Evolutionary conservation across 2,888 invertebrate species (phyloP).

Genomic region (Luperina nickerlii): DNA sequence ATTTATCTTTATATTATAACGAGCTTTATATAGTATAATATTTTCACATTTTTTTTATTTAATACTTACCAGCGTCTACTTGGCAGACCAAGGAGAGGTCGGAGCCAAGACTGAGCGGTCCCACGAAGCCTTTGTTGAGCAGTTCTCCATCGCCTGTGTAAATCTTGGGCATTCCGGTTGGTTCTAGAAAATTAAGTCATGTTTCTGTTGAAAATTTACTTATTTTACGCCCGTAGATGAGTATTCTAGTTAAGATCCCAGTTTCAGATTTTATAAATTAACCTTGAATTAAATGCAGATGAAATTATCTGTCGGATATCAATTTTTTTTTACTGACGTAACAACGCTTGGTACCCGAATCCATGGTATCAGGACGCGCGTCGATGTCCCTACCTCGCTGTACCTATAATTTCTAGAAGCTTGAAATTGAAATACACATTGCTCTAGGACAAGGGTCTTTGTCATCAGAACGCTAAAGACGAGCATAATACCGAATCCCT

Average conservation of each 20-base stretch:
- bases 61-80: slow-evolving; percentile 76
- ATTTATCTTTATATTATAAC: too few species aligned
- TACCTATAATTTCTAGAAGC: background rate
- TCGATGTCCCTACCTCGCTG: too few species aligned
- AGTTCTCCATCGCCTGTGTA: slow-evolving; percentile 70
- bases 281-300: background rate
- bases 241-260: background rate
- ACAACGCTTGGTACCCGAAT: too few species aligned
- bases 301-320: too few species aligned
- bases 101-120: slow-evolving; percentile 77
- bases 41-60: too few species aligned
- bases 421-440: background rate
- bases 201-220: background rate
- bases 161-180: slow-evolving; percentile 77
- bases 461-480: background rate
- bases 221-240: background rate
- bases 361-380: too few species aligned
- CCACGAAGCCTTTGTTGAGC: slow-evolving; percentile 72
- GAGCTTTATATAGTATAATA: too few species aligned
- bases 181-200: slow-evolving; percentile 69
- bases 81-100: slow-evolving; percentile 78
- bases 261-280: background rate
- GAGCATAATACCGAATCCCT: background rate
- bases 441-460: background rate
- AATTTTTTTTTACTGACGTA: too few species aligned